Evolutionary conservation across 2,888 invertebrate genomes (phyloP).

Genomic region (Phyllotreta cruciferae): DNA sequence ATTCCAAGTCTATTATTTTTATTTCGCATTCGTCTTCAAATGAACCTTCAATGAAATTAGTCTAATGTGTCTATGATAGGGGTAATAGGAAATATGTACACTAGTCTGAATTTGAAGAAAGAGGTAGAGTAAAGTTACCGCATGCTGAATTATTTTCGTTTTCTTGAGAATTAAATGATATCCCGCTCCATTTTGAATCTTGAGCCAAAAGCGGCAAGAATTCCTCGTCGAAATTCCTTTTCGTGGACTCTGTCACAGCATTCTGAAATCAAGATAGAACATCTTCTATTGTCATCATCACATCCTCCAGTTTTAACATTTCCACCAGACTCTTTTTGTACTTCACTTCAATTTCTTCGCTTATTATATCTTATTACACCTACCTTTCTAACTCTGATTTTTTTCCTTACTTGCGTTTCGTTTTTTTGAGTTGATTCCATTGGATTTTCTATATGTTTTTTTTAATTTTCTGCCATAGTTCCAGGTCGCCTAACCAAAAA

Average conservation of each 20-base stretch:
- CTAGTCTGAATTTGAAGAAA: not conserved
- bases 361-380: constrained; percentile 1
- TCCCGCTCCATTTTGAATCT: constrained; percentile 39
- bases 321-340: no score
- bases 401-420: constrained; percentile 19
- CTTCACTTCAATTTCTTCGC: not conserved
- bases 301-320: no score
- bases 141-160: constrained; percentile 17
- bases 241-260: constrained; percentile 7
- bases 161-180: constrained; percentile 27
- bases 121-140: not conserved
- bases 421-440: constrained; percentile 11
- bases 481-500: no score
- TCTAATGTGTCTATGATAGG: no score
- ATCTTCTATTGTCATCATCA: no score
- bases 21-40: constrained; percentile 44
- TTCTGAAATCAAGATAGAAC: constrained; percentile 9
- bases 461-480: no score
- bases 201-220: constrained; percentile 33
- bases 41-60: constrained; percentile 7
- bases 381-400: constrained; percentile 33
- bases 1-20: constrained; percentile 42
- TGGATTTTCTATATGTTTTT: not conserved
- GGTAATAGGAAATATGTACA: no score
- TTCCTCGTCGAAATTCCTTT: constrained; percentile 27